These are phyloP conservation scores for Eulemur mongoz DNA, from an alignment of 2,797 vertebrate genomes.

Conservation along the genomic window DNA sequence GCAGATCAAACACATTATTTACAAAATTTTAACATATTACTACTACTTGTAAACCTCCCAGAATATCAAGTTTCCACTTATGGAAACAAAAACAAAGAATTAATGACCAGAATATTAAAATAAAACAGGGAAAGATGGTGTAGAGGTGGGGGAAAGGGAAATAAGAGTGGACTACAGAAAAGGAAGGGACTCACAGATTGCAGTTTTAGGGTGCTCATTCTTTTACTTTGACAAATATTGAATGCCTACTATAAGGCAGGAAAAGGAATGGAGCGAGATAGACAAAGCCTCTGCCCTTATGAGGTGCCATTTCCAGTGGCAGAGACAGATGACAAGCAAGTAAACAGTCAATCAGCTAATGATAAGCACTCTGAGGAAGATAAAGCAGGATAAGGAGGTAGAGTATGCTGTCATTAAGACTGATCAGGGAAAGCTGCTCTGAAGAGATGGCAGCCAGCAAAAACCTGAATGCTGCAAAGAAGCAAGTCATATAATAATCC, in stretches of 20 bases:
- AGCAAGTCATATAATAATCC: background rate
- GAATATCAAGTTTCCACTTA: background rate
- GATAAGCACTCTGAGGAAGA: background rate
- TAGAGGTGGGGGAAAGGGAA: background rate
- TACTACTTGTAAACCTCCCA: background rate
- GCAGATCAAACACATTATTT: background rate
- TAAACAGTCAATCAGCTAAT: background rate
- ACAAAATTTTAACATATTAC: background rate
- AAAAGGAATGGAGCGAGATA: background rate
- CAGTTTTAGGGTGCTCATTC: background rate
- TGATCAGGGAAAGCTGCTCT: background rate
- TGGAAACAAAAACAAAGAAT: slow-evolving; percentile 4
- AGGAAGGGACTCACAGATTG: background rate
- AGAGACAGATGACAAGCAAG: background rate
- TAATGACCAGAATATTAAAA: background rate
- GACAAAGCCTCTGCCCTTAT: background rate
- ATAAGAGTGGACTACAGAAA: background rate
- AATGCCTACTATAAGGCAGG: background rate
- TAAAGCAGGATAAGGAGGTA: background rate
- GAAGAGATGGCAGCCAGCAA: background rate
- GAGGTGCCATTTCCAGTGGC: background rate
- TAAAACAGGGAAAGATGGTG: background rate
- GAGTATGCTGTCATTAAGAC: background rate
- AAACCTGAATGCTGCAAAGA: background rate
- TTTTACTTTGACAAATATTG: background rate